A percentile compares a stretch with the other conserved stretches of the same genome.
These are phyloP conservation scores for Pseudorectes ferrugineus DNA, from an alignment of 2,113 vertebrate species.

Conservation along the genomic window DNA sequence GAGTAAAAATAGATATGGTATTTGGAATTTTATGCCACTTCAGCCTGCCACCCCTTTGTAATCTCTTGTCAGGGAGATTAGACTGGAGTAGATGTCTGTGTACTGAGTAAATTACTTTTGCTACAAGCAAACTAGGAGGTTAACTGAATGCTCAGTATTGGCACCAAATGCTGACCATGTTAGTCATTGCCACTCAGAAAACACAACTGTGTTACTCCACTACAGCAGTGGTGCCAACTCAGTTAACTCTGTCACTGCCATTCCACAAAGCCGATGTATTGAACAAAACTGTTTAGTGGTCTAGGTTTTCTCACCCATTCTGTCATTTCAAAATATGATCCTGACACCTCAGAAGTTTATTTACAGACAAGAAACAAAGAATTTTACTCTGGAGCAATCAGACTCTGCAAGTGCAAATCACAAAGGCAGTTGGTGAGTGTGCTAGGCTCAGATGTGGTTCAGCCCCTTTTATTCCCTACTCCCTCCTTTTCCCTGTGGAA, in stretches of 20 bases:
- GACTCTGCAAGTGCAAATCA: not conserved
- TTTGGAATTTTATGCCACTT: slow-evolving; percentile 36
- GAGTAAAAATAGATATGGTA: slow-evolving; percentile 22
- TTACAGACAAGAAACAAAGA: not conserved
- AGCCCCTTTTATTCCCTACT: not conserved
- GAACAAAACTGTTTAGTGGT: not conserved
- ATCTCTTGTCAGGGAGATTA: slow-evolving; percentile 27
- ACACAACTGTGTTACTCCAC: not conserved
- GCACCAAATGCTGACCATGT: slow-evolving; percentile 31
- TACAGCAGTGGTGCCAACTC: not conserved
- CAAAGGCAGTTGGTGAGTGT: not conserved
- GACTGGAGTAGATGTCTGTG: not conserved
- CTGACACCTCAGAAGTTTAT: not conserved
- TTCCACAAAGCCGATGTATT: not conserved
- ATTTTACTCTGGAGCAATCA: not conserved
- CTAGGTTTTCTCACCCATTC: not conserved
- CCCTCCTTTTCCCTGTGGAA: not conserved
- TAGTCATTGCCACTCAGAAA: slow-evolving; percentile 28
- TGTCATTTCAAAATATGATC: not conserved
- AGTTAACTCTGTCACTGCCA: not conserved
- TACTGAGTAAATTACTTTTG: slow-evolving; percentile 36
- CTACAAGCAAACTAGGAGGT: slow-evolving; percentile 43
- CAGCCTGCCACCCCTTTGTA: not conserved
- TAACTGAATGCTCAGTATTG: slow-evolving; percentile 25
- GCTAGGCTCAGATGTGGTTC: not conserved